phyloP scores from a whole-genome alignment of 1,140 invertebrate species.

The Zaprionus inermis region DNA sequence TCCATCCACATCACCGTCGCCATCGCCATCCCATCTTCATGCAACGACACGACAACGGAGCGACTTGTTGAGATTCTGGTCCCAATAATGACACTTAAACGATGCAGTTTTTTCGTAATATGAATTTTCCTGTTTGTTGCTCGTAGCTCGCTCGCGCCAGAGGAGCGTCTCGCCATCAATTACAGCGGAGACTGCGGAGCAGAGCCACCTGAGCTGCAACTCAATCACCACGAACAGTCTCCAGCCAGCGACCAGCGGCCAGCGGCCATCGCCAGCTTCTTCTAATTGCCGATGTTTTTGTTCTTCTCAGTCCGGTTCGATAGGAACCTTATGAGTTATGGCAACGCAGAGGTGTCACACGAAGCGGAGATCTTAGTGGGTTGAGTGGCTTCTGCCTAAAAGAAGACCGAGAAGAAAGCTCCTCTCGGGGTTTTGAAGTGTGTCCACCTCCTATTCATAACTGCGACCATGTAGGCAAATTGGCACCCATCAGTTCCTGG shows the following conservation, averaged over 20 bases:
- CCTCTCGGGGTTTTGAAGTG: slow-evolving; percentile 33
- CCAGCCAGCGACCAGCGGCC: slow-evolving; percentile 47
- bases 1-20: slow-evolving; percentile 47
- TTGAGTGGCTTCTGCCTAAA: slow-evolving; percentile 13
- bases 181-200: slow-evolving; percentile 44
- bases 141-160: slow-evolving; percentile 21
- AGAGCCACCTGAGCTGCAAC: slow-evolving; percentile 72
- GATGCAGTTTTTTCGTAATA: slow-evolving; percentile 80
- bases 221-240: slow-evolving; percentile 58
- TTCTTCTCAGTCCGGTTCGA: slow-evolving; percentile 39
- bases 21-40: slow-evolving; percentile 26
- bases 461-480: slow-evolving; percentile 48
- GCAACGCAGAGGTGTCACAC: slow-evolving; percentile 50
- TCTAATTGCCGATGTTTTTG: slow-evolving; percentile 72
- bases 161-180: slow-evolving; percentile 65
- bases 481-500: slow-evolving; percentile 47
- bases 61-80: slow-evolving; percentile 77
- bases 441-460: slow-evolving; percentile 28
- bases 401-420: slow-evolving; percentile 53
- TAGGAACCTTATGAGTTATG: slow-evolving; percentile 58
- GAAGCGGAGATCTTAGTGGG: slow-evolving; percentile 30
- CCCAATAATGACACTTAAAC: slow-evolving; percentile 81
- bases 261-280: slow-evolving; percentile 66
- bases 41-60: slow-evolving; percentile 55
- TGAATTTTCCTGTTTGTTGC: slow-evolving; percentile 76